Conservation (phyloP, 2,797 vertebrate genomes). For the Phoxinus dragarum region DNA sequence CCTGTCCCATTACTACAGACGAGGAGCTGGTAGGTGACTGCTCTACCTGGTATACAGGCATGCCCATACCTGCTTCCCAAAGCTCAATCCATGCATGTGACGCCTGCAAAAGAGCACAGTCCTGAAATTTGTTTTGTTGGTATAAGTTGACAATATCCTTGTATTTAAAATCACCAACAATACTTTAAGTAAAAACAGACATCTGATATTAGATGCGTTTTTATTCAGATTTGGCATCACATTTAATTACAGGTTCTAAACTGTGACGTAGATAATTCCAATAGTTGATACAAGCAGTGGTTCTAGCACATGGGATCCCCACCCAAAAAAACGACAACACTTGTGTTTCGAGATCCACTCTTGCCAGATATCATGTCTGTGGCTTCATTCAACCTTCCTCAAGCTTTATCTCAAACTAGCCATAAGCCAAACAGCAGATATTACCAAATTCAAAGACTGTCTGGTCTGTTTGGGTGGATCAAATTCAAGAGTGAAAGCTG, state of each 20-base stretch:
- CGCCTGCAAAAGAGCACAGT: conserved; percentile 7
- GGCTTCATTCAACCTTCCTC: conserved; percentile 12
- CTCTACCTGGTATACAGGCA: conserved; percentile 7
- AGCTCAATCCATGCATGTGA: background rate
- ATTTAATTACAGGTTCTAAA: background rate
- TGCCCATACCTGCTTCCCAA: conserved; percentile 30
- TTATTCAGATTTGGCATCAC: background rate
- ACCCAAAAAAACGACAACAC: conserved; percentile 44
- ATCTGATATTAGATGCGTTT: background rate
- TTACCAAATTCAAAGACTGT: background rate
- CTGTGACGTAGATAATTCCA: background rate
- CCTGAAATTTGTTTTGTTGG: conserved; percentile 19
- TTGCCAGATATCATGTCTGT: conserved; percentile 23
- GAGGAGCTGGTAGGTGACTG: background rate
- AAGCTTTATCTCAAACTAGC: background rate
- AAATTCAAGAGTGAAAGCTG: background rate
- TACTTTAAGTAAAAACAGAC: background rate
- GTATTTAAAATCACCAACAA: background rate
- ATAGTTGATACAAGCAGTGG: conserved; percentile 1
- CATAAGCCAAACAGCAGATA: background rate
- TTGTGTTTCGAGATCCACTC: conserved; percentile 34
- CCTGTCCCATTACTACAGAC: conserved; percentile 13
- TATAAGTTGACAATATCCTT: background rate
- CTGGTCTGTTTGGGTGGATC: conserved; percentile 1
- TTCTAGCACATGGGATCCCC: conserved; percentile 25